Base-by-base conservation (phyloP, 2,888 invertebrate species). In the Galerucella calmariensis region DNA sequence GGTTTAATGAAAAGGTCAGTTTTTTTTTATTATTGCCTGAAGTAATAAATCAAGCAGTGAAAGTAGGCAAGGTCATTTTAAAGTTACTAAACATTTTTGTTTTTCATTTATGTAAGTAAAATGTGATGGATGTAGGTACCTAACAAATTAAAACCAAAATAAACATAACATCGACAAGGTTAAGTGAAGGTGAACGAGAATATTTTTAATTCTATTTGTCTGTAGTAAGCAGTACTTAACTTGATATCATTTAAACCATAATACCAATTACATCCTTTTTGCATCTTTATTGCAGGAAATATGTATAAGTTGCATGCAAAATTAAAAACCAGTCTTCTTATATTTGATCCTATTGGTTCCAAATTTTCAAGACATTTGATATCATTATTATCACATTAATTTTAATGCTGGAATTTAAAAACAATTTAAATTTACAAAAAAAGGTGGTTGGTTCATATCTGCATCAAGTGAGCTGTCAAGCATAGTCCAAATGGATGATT, bases 121-220 rank as follows among this genome's bases (percentile, higher is more conserved):
- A 61, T 10, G 35, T 61, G 27, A 35, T 24, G 6, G 35, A 61
- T 61, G 61, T 61, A 27, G 61, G 35, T 61, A 61, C 27, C 24
- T 58, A 24, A 35, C 12, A 63, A 63, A 63, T 63, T 46, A 63
- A 65, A 65, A 65, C 12, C 44, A 65, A 46, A 62, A 24, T 35
- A 61, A 61, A 61, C 61, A 61, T 11, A 20, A 24, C 12, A 27
- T 61, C 27, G 4, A 35, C 61, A 61, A 61, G 61, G 61, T 61
- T 61, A 35, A 61, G 12, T 35, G 27, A 61, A 61, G 61, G 35
- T 61, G 12, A 35, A 12, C 12, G 27, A 56, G 20, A 20, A 51
- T 56, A 10, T 20, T 56, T 62, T 62, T 62, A 24, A n/a, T 44
- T 1, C 8, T 48, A 66, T 2, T 10, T 41, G 12, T 48, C 46